These are phyloP conservation scores for Zapus hudsonius DNA, from an alignment of 2,113 vertebrate genomes.

Conservation along the genomic window DNA sequence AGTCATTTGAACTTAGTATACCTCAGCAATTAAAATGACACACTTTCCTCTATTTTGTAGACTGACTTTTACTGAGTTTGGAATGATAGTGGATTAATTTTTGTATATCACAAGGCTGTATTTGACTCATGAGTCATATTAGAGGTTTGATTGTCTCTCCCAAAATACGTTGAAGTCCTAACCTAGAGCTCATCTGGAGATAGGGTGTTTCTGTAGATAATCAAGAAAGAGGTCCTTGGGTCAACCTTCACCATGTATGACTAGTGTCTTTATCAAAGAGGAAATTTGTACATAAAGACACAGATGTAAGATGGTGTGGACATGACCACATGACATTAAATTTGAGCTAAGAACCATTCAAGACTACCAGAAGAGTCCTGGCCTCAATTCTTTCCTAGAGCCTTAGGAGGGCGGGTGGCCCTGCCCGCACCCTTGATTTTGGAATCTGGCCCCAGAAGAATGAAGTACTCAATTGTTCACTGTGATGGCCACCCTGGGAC, in stretches of 20 bases:
- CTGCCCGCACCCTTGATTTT: no score
- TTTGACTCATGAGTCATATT: not conserved
- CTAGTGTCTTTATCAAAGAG: not conserved
- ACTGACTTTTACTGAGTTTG: not conserved
- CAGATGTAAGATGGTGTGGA: no score
- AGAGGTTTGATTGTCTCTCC: not conserved
- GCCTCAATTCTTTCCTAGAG: not conserved
- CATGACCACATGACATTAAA: not conserved
- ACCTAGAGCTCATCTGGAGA: not conserved
- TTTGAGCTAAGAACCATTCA: accelerated
- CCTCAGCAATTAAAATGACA: not conserved
- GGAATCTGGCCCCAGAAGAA: not conserved
- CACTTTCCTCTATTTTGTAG: not conserved
- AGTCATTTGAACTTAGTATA: not conserved
- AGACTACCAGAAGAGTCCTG: not conserved
- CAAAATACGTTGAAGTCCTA: not conserved
- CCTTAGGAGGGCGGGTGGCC: accelerated
- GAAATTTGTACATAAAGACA: not conserved
- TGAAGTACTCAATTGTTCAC: accelerated
- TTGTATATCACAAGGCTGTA: not conserved
- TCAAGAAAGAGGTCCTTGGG: not conserved
- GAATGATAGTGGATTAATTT: not conserved
- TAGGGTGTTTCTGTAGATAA: not conserved
- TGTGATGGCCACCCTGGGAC: not conserved
- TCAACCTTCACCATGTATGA: not conserved